A percentile compares a stretch with the other conserved stretches of the same genome.
Conservation (phyloP, 92 coral and sea anemone genomes). For the Isaurus tuberculatus region DNA sequence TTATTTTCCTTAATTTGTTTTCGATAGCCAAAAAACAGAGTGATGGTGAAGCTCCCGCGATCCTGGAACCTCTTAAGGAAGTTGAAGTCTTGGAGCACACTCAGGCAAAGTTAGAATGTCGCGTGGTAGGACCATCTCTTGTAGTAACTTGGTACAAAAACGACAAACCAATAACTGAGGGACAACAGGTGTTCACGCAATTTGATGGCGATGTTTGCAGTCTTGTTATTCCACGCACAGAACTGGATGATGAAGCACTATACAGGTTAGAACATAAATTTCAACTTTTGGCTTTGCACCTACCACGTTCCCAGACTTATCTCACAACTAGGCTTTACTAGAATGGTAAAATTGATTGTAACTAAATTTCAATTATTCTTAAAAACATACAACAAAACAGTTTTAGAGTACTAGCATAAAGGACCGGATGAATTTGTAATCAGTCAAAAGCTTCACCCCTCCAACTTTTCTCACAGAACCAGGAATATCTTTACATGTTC, state of each 20-base stretch:
- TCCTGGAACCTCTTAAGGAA: constrained; percentile 64
- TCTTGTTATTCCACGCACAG: constrained; percentile 68
- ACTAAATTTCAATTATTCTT: too few relatives aligned
- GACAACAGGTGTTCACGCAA: constrained; percentile 47
- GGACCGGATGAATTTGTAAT: too few relatives aligned
- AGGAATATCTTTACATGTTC: too few relatives aligned
- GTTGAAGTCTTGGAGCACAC: constrained; percentile 62
- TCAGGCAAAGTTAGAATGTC: constrained; percentile 69
- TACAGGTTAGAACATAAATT: constrained; percentile 40
- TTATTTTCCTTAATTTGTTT: not conserved
- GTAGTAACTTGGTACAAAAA: constrained; percentile 72
- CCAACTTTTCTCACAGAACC: too few relatives aligned
- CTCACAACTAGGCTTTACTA: too few relatives aligned
- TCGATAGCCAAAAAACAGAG: constrained; percentile 24
- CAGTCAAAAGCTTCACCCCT: too few relatives aligned
- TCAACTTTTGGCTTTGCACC: not conserved
- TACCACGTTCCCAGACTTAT: not conserved
- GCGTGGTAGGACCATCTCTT: constrained; percentile 64
- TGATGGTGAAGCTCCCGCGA: constrained; percentile 49
- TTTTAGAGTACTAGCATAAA: too few relatives aligned
- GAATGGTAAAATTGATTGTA: too few relatives aligned
- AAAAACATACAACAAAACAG: too few relatives aligned
- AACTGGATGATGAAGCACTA: constrained; percentile 77
- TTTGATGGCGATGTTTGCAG: constrained; percentile 63
- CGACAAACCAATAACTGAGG: constrained; percentile 41